Base-by-base conservation (phyloP, 2,797 vertebrate genomes). In the Periparus ater region DNA sequence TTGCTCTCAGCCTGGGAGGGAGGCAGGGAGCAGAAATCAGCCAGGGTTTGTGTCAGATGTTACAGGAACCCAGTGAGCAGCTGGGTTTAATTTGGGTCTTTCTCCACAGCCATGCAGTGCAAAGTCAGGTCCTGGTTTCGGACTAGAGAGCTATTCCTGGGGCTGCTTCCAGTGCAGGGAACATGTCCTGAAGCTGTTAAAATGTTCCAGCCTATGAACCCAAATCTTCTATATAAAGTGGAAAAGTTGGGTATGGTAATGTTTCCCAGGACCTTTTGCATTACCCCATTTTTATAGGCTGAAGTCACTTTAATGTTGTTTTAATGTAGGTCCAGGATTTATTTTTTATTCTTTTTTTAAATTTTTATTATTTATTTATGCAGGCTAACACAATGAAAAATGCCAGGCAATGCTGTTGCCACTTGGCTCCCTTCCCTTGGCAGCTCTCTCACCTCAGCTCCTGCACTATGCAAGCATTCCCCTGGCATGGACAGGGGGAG, bases 191-290 rank as follows among this genome's bases (percentile, higher is more conserved):
- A 72, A 86, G 66, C 70, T 68, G 36, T 75, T 88, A 60, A 87
- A 89, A 55, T 2, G 3, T 90, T 93, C 63, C 42, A 71, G 16
- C 48, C 47, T n/a, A 19, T 36, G 76, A 85, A 85, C 27, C 25
- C 62, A 84, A 45, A 42, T 91, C 34, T 85, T 65, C 58, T 78
- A 0, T 55, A 34, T 45, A 30, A 93, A 81, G 26, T 11, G 13
- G 77, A 72, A 75, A 84, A 67, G 32, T 51, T 8, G 1, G 13
- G 34, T 75, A 55, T 1, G 3, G 40, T 54, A 58, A 36, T 80
- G n/a, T 88, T 95, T 94, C 66, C 32, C 55, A 81, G 66, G 36
- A 47, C 36, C 29, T 86, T 79, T 54, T 62, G 66, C 83, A 42
- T 78, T 88, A 66, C 55, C 11, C 70, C 6, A 0, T 30, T 90